Evolutionary conservation across 1,140 invertebrate genomes (phyloP), one percentile per base, ranked within the genome.

Genomic region (Cardiocondyla obscurior): DNA sequence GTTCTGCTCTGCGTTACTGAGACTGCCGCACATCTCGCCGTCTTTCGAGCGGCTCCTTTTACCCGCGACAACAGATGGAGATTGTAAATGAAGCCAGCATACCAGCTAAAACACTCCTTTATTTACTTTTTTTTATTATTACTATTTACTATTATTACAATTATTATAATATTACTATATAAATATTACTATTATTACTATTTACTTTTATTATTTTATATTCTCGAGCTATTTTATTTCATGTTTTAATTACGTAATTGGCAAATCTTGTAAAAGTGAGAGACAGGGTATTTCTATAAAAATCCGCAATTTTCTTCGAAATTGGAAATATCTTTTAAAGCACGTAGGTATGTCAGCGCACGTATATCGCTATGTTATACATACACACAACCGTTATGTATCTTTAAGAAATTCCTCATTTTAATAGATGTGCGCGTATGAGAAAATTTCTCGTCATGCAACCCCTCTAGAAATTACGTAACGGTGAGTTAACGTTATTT

Each of bases 371-470:
- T n/a, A n/a, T n/a, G n/a, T n/a, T n/a, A n/a, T n/a, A n/a, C n/a
- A n/a, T n/a, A n/a, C 28, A 30, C 16, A 22, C 16, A 67, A 25
- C 3, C 19, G 14, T 28, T 42, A 16, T 30, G 28, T 55, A 69
- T 42, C 74, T 69, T 55, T 53, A 36, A 79, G 74, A 67, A 67
- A 69, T 79, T 53, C 22, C 74, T 53, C n/a, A 53, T 79, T 79
- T 60, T 79, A 79, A 79, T 42, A 69, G n/a, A 69, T 39, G 22
- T 19, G 39, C 49, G 22, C 2, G 16, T 16, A 53, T 30, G 74
- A 6, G 74, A 39, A 67, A 67, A 79, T 79, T 39, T 67, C 62
- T 67, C 74, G 69, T 79, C 46, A 2, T 53, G 74, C 46, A 39
- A 69, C 12, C 33, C n/a, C 74, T 67, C 8, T 33, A 28, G 33